phyloP scores from a whole-genome alignment of 2,888 invertebrate genomes.

The Cheilosia urbana region DNA sequence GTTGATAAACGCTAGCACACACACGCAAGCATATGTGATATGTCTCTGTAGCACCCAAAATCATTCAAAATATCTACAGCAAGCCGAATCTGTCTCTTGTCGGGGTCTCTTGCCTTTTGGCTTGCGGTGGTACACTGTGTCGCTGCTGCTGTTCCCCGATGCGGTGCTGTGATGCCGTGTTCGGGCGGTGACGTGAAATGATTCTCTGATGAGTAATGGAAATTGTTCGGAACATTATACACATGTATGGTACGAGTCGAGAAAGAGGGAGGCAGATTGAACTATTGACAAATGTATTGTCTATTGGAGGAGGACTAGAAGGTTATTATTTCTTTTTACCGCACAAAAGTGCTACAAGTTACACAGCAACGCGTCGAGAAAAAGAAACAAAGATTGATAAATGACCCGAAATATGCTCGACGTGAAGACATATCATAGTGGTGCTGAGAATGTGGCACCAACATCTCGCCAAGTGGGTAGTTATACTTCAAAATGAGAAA shows the following conservation, averaged over 20 bases:
- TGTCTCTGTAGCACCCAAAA: constrained; percentile 15
- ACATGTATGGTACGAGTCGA: constrained; percentile 30
- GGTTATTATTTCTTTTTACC: constrained; percentile 1
- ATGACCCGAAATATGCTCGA: constrained; percentile 57
- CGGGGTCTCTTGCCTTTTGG: constrained; percentile 27
- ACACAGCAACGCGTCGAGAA: not conserved
- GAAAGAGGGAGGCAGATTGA: constrained; percentile 3
- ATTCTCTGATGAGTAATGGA: constrained; percentile 67
- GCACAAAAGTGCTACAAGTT: not conserved
- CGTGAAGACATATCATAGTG: constrained; percentile 46
- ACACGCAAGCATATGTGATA: constrained; percentile 13
- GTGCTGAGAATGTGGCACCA: constrained; percentile 49
- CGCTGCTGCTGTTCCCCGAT: not conserved
- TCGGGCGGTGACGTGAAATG: constrained; percentile 62
- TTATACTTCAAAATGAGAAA: constrained; percentile 63
- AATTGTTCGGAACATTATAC: constrained; percentile 59
- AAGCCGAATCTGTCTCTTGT: constrained; percentile 41
- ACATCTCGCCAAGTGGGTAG: constrained; percentile 32
- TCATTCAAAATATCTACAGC: constrained; percentile 51
- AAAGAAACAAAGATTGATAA: constrained; percentile 61
- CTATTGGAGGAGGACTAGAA: constrained; percentile 20
- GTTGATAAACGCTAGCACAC: constrained; percentile 48
- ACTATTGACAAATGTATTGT: constrained; percentile 54
- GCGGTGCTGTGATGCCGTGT: not conserved
- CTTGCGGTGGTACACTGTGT: constrained; percentile 5